phyloP scores from a whole-genome alignment of 2,113 vertebrate species.

The Chunga burmeisteri region DNA sequence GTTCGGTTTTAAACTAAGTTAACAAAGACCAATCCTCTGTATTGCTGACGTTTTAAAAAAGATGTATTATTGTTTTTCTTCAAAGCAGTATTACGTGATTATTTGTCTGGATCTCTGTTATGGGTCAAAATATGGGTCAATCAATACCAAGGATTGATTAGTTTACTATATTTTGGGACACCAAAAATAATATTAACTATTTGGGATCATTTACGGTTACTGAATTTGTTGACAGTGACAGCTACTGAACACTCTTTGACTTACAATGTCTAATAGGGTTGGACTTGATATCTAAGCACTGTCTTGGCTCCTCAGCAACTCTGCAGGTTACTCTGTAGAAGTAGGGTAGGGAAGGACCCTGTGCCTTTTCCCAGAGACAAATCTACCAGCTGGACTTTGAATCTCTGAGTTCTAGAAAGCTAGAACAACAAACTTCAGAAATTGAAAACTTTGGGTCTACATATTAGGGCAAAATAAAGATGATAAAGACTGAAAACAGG shows the following conservation, averaged over 20 bases:
- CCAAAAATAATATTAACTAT: background rate
- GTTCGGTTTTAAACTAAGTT: background rate
- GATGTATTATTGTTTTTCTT: background rate
- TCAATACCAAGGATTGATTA: background rate
- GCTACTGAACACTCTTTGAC: background rate
- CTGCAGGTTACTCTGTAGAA: background rate
- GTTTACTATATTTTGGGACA: background rate
- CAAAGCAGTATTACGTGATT: background rate
- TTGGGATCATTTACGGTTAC: rapidly evolving
- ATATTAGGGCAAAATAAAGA: background rate
- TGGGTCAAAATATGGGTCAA: background rate
- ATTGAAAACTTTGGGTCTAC: background rate
- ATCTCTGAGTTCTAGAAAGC: background rate
- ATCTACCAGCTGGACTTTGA: background rate
- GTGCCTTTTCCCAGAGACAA: background rate
- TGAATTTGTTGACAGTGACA: background rate
- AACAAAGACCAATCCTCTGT: background rate
- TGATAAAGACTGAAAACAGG: background rate
- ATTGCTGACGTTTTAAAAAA: background rate
- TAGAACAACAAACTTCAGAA: background rate
- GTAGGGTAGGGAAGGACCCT: background rate
- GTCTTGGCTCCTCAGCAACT: background rate
- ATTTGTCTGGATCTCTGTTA: background rate
- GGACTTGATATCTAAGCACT: background rate
- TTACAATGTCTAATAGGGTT: background rate